Conservation (phyloP, 2,797 vertebrate species). For the Pogonophryne albipinna region DNA sequence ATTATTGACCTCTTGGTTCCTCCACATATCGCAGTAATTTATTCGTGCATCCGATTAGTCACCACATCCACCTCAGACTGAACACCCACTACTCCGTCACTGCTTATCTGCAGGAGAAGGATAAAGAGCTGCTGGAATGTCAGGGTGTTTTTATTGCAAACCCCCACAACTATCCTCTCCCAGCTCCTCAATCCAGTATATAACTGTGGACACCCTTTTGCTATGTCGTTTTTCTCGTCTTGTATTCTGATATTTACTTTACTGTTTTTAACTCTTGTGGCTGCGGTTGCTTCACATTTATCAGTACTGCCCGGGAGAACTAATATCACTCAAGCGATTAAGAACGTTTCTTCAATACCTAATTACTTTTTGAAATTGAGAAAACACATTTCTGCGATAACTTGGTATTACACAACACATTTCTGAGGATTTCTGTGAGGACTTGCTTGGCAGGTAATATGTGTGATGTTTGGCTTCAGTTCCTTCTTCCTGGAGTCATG, state of each 20-base stretch:
- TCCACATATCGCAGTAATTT: constrained; percentile 32
- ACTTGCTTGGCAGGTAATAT: constrained; percentile 8
- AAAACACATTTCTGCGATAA: constrained; percentile 20
- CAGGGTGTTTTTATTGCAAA: background rate
- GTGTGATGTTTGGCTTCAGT: constrained; percentile 32
- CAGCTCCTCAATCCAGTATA: background rate
- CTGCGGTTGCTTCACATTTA: background rate
- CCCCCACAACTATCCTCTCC: background rate
- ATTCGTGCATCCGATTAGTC: constrained; percentile 37
- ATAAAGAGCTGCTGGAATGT: background rate
- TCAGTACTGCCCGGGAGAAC: background rate
- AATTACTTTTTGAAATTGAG: constrained; percentile 22
- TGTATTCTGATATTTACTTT: background rate
- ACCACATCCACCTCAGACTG: constrained; percentile 33
- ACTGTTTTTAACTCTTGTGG: background rate
- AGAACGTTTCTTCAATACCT: constrained; percentile 1
- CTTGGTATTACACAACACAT: constrained; percentile 24
- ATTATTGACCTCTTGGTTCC: constrained; percentile 3
- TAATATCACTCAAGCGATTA: background rate
- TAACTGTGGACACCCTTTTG: background rate
- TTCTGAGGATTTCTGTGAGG: constrained; percentile 9
- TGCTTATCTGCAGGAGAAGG: constrained; percentile 19
- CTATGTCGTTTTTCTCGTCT: background rate
- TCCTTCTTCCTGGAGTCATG: constrained; percentile 26
- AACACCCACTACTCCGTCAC: constrained; percentile 23